Base-by-base conservation (phyloP, 2,888 invertebrate species). In the Agriopis marginaria region DNA sequence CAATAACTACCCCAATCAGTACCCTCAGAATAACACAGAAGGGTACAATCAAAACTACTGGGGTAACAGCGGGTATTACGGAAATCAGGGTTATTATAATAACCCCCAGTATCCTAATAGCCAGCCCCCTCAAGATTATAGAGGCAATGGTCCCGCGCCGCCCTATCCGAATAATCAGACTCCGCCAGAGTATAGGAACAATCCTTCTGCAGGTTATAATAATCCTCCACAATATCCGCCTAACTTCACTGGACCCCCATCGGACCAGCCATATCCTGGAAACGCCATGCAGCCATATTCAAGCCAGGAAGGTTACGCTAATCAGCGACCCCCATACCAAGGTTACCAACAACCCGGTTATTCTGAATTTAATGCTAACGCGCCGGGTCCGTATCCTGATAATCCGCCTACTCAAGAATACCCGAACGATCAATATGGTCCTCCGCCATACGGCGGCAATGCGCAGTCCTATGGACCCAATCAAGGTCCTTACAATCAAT, bases 11-110 rank as follows among this genome's bases (percentile, higher is more conserved):
- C 90, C 92, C 0, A 93, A 91, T 71, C 93, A 94, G 68, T 94
- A 90, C 70, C 89, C 92, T 8, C 88, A 83, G 44, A 89, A 85
- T 61, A 85, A 86, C 72, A 74, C 89, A 0, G 90, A 91, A 76
- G 85, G 87, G 0, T 93, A 90, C 74, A 92, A 89, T 70, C 93
- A 92, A 65, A 93, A 91, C 68, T 93, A 92, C 74, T 93, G 94
- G 92, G 87, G 87, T 8, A 91, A 89, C 63, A 86, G 89, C 3
- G 91, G 86, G 56, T 94, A 91, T 77, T 93, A 92, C 70, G 89
- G 89, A 8, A 91, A 90, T 66, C 72, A 89, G 7, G 88, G 85
- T 12, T 94, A 93, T 72, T 93, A 93, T 65, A 92, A 92, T 64
- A 93, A 92, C 72, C 84, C 90, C 0, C 92, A 91, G 70, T 93